Percentiles rank a stretch among this genome's conserved stretches.
phyloP scores from a whole-genome alignment of 2,113 vertebrate genomes.

The Oreochromis niloticus region DNA sequence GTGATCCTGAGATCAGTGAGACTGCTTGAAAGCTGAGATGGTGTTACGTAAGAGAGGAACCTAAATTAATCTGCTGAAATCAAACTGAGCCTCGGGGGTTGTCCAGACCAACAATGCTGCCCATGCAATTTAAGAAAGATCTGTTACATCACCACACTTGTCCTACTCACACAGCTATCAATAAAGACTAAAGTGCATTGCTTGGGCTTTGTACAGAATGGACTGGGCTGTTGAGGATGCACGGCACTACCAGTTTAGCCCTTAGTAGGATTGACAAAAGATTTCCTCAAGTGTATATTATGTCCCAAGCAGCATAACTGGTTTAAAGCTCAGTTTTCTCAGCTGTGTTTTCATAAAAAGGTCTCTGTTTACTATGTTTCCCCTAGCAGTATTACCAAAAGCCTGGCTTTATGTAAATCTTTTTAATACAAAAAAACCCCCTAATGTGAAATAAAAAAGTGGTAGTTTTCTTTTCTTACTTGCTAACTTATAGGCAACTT shows the following conservation, averaged over 20 bases:
- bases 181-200: slow-evolving; percentile 40
- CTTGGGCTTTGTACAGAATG: slow-evolving; percentile 16
- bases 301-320: neutral
- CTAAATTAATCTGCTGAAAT: slow-evolving; percentile 67
- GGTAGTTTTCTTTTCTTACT: neutral
- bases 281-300: slow-evolving; percentile 14
- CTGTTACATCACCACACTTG: slow-evolving; percentile 57
- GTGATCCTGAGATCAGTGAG: slow-evolving; percentile 52
- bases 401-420: neutral
- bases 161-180: slow-evolving; percentile 44
- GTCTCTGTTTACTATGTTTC: neutral
- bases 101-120: slow-evolving; percentile 61
- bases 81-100: slow-evolving; percentile 54
- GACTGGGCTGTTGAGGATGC: neutral
- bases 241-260: neutral
- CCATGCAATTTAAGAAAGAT: slow-evolving; percentile 57
- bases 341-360: neutral
- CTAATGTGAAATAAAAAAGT: neutral
- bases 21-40: slow-evolving; percentile 58
- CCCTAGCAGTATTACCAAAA: neutral
- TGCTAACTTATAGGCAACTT: neutral
- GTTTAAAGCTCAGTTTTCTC: slow-evolving; percentile 3
- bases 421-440: neutral
- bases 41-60: slow-evolving; percentile 57
- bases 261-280: slow-evolving; percentile 10